Conservation (phyloP, 2,113 vertebrate genomes). For the Marmota flaviventris region DNA sequence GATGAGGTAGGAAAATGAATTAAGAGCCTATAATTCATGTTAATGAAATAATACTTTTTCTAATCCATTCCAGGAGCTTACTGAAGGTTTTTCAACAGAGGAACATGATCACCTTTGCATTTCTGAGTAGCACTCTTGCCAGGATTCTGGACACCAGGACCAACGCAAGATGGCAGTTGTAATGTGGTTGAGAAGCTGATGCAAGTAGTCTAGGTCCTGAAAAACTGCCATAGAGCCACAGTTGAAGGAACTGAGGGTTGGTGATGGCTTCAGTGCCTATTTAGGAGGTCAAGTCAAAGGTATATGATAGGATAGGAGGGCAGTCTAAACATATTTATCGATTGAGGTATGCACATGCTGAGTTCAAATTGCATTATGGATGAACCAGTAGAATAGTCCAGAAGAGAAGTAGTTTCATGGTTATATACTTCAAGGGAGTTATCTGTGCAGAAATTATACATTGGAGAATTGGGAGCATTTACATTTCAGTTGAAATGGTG, state of each 20-base stretch:
- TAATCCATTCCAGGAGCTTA: background rate
- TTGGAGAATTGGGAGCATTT: background rate
- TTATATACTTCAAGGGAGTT: background rate
- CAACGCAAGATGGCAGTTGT: background rate
- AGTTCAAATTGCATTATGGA: background rate
- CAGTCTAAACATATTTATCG: background rate
- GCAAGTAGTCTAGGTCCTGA: background rate
- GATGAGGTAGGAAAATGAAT: background rate
- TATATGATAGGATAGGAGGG: background rate
- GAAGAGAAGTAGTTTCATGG: background rate
- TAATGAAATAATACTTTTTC: slow-evolving; percentile 31
- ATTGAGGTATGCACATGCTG: background rate
- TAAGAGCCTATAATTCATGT: background rate
- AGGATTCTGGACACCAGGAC: background rate
- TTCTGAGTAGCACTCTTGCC: background rate
- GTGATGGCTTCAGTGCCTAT: background rate
- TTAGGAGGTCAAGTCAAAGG: background rate
- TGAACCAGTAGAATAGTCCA: background rate
- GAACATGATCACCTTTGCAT: background rate
- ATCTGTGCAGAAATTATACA: background rate
- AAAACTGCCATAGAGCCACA: background rate
- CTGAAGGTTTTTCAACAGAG: background rate
- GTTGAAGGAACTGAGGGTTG: background rate
- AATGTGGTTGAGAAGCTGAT: background rate
- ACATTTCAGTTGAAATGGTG: background rate